Conservation (phyloP, 2,797 vertebrate species). For the Danio choprae region DNA sequence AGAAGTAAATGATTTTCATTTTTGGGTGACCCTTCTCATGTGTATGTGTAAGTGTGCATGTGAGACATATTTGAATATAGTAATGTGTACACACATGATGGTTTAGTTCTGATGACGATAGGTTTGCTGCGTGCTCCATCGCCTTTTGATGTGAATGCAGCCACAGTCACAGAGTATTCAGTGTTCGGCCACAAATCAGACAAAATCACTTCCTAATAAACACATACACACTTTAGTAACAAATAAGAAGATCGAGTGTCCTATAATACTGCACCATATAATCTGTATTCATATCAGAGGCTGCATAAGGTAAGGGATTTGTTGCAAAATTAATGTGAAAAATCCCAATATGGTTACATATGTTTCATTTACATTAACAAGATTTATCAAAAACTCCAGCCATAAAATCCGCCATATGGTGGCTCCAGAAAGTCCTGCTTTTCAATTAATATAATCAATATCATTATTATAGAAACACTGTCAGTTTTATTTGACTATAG, state of each 20-base stretch:
- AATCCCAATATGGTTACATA: too few species aligned
- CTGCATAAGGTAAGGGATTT: not conserved
- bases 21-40: constrained; percentile 6
- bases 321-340: not conserved
- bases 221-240: constrained; percentile 45
- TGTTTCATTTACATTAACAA: too few species aligned
- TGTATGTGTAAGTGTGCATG: not conserved
- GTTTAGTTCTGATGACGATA: constrained; percentile 85
- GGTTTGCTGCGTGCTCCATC: constrained; percentile 95
- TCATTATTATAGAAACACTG: not conserved
- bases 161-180: constrained; percentile 92
- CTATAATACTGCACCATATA: not conserved
- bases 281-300: constrained; percentile 11
- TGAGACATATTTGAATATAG: not conserved
- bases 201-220: constrained; percentile 88
- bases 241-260: constrained; percentile 50
- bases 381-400: too few species aligned
- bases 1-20: not conserved
- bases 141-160: constrained; percentile 96
- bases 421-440: not conserved
- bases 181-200: constrained; percentile 92
- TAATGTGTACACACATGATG: constrained; percentile 66
- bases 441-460: not conserved
- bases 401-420: too few species aligned
- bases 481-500: not conserved